Conservation (phyloP, 2,113 vertebrate genomes). For the Cephalopterus ornatus region DNA sequence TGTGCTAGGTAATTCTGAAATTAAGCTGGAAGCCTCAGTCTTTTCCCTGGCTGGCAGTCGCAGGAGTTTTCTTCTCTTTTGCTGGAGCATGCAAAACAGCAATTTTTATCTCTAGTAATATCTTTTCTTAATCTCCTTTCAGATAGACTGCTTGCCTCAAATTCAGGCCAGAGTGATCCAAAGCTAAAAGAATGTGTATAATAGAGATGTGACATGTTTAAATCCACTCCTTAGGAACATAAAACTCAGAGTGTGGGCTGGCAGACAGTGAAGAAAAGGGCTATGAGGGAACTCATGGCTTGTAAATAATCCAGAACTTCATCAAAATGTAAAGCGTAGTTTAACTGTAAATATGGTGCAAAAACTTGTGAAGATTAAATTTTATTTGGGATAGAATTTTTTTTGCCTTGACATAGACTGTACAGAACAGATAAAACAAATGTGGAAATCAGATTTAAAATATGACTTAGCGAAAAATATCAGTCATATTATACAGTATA, state of each 20-base stretch:
- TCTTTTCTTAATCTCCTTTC: constrained; percentile 25
- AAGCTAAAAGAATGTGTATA: constrained; percentile 22
- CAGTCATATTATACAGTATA: neutral
- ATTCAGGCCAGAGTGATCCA: neutral
- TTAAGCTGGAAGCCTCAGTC: neutral
- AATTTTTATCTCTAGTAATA: constrained; percentile 9
- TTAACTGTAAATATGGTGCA: neutral
- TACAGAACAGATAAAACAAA: neutral
- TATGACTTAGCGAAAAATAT: neutral
- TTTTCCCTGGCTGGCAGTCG: neutral
- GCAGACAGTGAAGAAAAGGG: neutral
- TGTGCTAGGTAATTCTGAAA: neutral
- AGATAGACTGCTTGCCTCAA: neutral
- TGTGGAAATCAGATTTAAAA: neutral
- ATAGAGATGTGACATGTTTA: constrained; percentile 10
- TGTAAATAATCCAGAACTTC: neutral
- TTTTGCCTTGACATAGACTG: neutral
- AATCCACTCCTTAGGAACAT: neutral
- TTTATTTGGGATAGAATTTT: neutral
- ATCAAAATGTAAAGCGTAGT: neutral
- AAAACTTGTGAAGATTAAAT: neutral
- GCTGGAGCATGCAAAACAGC: neutral
- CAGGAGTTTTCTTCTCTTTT: neutral
- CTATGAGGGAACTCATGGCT: neutral
- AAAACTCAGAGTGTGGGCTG: neutral